Evolutionary conservation across 2,888 invertebrate genomes (phyloP), one percentile per base, ranked within the genome.

Genomic region (Leptogaster cylindrica): DNA sequence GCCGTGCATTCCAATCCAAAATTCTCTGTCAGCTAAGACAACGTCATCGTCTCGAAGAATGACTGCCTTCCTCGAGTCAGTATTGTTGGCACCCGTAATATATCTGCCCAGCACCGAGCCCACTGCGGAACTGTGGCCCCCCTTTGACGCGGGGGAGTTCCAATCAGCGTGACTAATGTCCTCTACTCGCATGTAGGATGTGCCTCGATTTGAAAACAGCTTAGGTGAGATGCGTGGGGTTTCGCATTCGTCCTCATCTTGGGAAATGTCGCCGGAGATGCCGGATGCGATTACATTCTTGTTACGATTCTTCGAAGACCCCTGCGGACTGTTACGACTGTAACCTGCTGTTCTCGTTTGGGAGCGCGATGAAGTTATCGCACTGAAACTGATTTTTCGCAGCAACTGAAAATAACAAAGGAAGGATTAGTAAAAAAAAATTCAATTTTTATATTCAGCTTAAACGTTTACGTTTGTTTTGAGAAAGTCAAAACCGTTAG

Each of bases 21-120:
- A 66, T 63, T 68, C 64, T 31, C 70, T 70, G 23, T 68, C 70
- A 7, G 71, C 64, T 31, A 71, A 70, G 7, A 65, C 33, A n/a
- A 71, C 63, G 14, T 61, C 64, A 8, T 66, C 68, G 25, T 70
- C 70, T 8, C 48, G 23, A 14, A 51, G 33, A 27, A 18, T 31
- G 6, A 18, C 46, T 23, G 23, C 10, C 46, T 18, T 46, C 25
- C 46, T 46, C 46, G 23, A 10, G n/a, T 1, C 14, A 14, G 7
- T 44, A 18, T 16, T 10, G 16, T 44, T 44, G 31, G 6, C 31
- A 8, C 6, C 28, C 3, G 52, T 52, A 18, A 33, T 16, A 20
- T 52, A 52, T 20, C 33, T 52, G 16, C 52, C 16, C 27, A 33
- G 33, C 3, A 52, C 16, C 3, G 52, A 16, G 16, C 52, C 52